Base-by-base conservation (phyloP, 2,888 invertebrate species). In the Lasioglossum leucozonium region DNA sequence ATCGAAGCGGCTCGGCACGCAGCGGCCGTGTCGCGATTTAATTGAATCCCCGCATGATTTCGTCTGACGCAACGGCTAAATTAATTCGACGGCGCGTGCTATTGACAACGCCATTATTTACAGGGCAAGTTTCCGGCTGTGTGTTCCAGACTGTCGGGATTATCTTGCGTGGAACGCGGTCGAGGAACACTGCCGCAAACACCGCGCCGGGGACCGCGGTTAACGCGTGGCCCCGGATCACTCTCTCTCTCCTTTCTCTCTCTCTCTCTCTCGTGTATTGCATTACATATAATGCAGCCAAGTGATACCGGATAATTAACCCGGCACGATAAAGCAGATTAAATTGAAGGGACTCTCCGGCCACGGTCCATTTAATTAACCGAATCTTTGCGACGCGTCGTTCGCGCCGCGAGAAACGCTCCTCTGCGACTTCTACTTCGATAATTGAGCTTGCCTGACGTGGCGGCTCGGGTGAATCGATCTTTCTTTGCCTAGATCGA, bases 51-150 rank as follows among this genome's bases (percentile, higher is more conserved):
- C 40, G 10, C 67, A 67, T 77, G 82, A 82, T 84, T 77, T 77
- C 82, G 58, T 65, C 37, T 40, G 72, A 72, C 55, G 80, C 51
- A 26, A 40, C 75, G 65, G 42, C 37, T 65, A 34, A 78, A 86
- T 84, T 84, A 84, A 84, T 84, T 78, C 67, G 30, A 30, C 51
- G 30, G 55, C 22, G 65, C 69, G 86, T 78, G 86, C 72, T 75
- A 80, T 85, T 81, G 82, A 67, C 87, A 85, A 85, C 79, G 72
- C 71, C 77, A 81, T 82, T 89, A 79, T 88, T 85, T 79, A 78
- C 67, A 44, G 77, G 62, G 6, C 79, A 79, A 82, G 80, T 69
- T 78, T 86, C 40, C 40, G 37, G 22, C 37, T 30, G 58, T 40
- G 69, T 44, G 47, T 69, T 77, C 51, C 51, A n/a, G 8, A 67